Evolutionary conservation across 2,888 invertebrate genomes (phyloP), one percentile per base, ranked within the genome.

Genomic region (Tortrix viridana): DNA sequence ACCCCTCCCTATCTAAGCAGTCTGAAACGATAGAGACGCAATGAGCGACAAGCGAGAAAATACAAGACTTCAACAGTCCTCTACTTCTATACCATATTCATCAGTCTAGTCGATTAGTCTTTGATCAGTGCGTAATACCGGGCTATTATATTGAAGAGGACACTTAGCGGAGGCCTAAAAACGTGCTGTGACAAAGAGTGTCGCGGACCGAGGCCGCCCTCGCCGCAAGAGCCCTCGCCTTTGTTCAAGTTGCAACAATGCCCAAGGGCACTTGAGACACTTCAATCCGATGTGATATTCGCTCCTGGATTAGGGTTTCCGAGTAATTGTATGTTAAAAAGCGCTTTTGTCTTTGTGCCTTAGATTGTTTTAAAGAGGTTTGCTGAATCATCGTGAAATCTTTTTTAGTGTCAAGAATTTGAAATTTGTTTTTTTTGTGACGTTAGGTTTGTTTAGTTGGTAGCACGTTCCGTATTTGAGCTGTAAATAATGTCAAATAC

Each of bases 211-310:
- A 65, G 64, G 64, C 32, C 32, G 64, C 75, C 77, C 74, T 73
- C 70, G 81, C 76, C 85, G 76, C 84, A 74, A 89, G 89, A 71
- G 82, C 89, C 77, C 89, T 89, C 81, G 69, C 85, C 88, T 88
- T 90, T 90, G 90, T 90, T 88, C 89, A 78, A 81, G 87, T 79
- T 82, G 85, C 87, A 88, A 89, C 89, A 89, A 89, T 89, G 82
- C 85, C 75, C 74, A 86, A 76, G 81, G 76, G 77, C 79, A 79
- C 88, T 86, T 73, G 76, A 82, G 76, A 76, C 80, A 87, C 90
- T 89, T 87, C 84, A 85, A 86, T 87, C 85, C 82, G 88, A 88
- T 89, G 89, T 88, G 85, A 86, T 87, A 88, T 88, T 84, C 86
- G 81, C 80, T 80, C 80, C 74, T 53, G 75, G 74, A 79, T 77